A percentile compares a stretch with the other conserved stretches of the same genome.
Conservation (phyloP, 2,113 vertebrate species). For the Solea solea region DNA sequence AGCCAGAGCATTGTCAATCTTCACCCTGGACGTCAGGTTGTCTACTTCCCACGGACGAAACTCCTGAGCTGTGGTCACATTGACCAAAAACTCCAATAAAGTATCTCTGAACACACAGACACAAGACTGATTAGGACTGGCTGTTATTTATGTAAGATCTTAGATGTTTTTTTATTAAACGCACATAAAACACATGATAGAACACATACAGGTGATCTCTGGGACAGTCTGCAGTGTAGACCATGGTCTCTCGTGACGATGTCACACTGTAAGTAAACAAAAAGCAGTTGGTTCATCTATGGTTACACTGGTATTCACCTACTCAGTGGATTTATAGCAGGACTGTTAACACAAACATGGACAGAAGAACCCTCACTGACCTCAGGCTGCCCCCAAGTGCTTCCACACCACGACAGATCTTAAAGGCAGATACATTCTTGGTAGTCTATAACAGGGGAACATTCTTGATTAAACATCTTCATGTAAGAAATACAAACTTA, state of each 20-base stretch:
- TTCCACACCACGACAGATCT: constrained; percentile 90
- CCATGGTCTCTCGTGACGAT: constrained; percentile 87
- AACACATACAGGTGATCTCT: constrained; percentile 88
- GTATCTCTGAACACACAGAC: constrained; percentile 80
- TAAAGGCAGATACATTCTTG: constrained; percentile 91
- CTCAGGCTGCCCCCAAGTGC: constrained; percentile 89
- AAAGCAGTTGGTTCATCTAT: constrained; percentile 15
- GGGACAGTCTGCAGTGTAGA: constrained; percentile 87
- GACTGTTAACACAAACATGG: not conserved
- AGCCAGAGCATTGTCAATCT: constrained; percentile 86
- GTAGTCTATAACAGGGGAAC: constrained; percentile 83
- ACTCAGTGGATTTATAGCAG: constrained; percentile 15
- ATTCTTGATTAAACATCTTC: not conserved
- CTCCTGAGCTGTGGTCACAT: constrained; percentile 91
- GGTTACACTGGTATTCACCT: not conserved
- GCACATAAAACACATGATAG: not conserved
- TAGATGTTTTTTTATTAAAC: not conserved
- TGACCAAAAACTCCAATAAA: constrained; percentile 89
- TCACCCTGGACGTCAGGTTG: constrained; percentile 83
- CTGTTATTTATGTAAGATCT: not conserved
- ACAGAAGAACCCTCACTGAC: constrained; percentile 75
- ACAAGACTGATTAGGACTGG: not conserved
- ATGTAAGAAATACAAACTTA: too few relatives aligned
- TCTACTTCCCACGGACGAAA: constrained; percentile 92
- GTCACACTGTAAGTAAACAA: constrained; percentile 83